Evolutionary conservation across 2,797 vertebrate species (phyloP).

Genomic region (Neosalanx taihuensis): DNA sequence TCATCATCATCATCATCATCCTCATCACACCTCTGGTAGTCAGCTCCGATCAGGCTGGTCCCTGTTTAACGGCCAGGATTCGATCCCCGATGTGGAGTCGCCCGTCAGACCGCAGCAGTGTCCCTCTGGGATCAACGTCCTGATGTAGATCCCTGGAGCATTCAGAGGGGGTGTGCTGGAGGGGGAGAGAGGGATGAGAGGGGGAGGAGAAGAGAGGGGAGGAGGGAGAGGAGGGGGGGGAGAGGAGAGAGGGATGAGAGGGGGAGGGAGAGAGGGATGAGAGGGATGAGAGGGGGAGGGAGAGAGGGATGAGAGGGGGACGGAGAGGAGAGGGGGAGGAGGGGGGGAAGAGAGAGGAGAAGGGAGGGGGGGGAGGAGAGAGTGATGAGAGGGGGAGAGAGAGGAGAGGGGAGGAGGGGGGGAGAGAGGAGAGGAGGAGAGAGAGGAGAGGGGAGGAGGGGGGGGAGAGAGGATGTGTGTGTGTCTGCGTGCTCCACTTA

Average conservation of each 20-base stretch:
- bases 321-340: neutral
- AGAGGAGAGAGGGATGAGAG: neutral
- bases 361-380: too few relatives aligned
- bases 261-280: too few relatives aligned
- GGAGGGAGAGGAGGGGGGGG: neutral
- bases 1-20: neutral
- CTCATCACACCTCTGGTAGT: conserved; percentile 86
- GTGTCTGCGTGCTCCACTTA: conserved; percentile 77
- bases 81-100: conserved; percentile 88
- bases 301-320: too few relatives aligned
- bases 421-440: conserved; percentile 6
- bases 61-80: conserved; percentile 95
- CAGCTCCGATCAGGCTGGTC: conserved; percentile 87
- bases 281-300: neutral
- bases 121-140: conserved; percentile 90
- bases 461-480: neutral
- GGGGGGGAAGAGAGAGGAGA: neutral
- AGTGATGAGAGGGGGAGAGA: neutral
- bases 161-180: conserved; percentile 91
- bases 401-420: conserved; percentile 42
- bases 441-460: neutral
- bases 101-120: conserved; percentile 72
- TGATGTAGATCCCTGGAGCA: conserved; percentile 91
- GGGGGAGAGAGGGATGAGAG: conserved; percentile 9
- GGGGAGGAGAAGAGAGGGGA: neutral